Evolutionary conservation across 1,140 invertebrate species (phyloP).

Genomic region (Macrostomum lignano): DNA sequence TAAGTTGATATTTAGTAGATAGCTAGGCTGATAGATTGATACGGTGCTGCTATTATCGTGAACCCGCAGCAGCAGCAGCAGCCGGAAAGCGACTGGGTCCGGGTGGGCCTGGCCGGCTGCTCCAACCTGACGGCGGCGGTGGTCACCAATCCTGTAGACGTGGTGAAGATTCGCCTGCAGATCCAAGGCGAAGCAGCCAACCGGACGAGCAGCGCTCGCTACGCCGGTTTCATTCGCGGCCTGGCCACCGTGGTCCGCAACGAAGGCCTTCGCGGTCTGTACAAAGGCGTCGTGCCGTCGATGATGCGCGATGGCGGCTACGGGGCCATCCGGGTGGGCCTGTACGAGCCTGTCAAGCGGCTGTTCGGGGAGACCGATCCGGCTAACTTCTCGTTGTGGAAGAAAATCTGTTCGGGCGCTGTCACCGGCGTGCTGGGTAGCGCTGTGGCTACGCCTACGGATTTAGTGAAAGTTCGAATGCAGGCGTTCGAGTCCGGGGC

Average conservation of each 20-base stretch:
- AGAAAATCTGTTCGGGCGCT: constrained; percentile 14
- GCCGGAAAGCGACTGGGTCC: neutral
- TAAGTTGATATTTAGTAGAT: too few species aligned
- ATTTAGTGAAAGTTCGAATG: constrained; percentile 14
- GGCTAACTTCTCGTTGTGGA: constrained; percentile 13
- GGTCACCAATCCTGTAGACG: constrained; percentile 2
- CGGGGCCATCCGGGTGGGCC: constrained; percentile 14
- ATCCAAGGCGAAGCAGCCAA: neutral
- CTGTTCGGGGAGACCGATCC: constrained; percentile 12
- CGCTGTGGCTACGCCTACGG: constrained; percentile 14
- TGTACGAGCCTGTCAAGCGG: constrained; percentile 13
- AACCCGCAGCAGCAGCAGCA: neutral
- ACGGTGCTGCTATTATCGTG: too few species aligned
- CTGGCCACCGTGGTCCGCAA: constrained; percentile 10
- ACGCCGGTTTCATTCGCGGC: constrained; percentile 12
- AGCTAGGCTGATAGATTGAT: neutral
- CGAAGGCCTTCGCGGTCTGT: constrained; percentile 12
- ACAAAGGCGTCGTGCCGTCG: constrained; percentile 12
- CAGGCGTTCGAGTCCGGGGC: too few species aligned
- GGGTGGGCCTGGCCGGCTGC: constrained; percentile 9
- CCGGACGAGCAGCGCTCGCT: too few species aligned
- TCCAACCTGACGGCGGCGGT: constrained; percentile 12
- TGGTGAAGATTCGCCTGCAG: constrained; percentile 5
- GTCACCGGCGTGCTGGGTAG: constrained; percentile 11
- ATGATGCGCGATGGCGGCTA: constrained; percentile 13